These are phyloP conservation scores for Tetraodon nigroviridis DNA, from an alignment of 2,113 vertebrate genomes.

Conservation along the genomic window DNA sequence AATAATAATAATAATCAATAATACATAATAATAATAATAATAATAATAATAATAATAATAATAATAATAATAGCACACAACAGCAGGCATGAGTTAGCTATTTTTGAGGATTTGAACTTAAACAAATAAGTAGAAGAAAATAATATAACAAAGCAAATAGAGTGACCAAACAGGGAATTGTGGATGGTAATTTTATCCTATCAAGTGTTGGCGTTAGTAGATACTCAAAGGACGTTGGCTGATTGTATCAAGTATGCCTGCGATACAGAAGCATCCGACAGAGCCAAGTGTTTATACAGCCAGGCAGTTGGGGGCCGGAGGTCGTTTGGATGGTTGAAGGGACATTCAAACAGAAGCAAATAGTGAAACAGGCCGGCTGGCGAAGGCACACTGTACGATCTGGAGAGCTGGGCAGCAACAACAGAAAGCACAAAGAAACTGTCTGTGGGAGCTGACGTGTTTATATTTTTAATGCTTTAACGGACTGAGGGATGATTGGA, in stretches of 20 bases:
- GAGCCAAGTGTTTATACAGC: conserved; percentile 18
- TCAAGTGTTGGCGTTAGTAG: conserved; percentile 22
- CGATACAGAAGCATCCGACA: conserved; percentile 23
- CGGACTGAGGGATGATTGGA: conserved; percentile 50
- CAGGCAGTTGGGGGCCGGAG: conserved; percentile 13
- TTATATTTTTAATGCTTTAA: conserved; percentile 35
- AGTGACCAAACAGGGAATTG: conserved; percentile 5
- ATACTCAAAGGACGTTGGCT: conserved; percentile 28
- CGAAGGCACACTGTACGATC: conserved; percentile 22
- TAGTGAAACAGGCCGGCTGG: conserved; percentile 18
- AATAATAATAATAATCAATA: neutral
- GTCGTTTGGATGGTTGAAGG: conserved; percentile 25
- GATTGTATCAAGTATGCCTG: conserved; percentile 33
- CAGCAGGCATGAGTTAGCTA: no score
- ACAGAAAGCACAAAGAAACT: conserved; percentile 19
- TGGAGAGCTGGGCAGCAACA: conserved; percentile 22
- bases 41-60: neutral
- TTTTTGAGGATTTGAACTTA: no score
- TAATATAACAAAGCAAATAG: conserved; percentile 1
- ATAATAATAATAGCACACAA: neutral
- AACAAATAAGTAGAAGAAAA: no score
- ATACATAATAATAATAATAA: neutral
- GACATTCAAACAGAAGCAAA: conserved; percentile 35
- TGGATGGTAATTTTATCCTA: conserved; percentile 29
- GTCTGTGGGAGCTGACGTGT: conserved; percentile 15